phyloP scores from a whole-genome alignment of 2,888 invertebrate genomes.

The Plebejus argus region DNA sequence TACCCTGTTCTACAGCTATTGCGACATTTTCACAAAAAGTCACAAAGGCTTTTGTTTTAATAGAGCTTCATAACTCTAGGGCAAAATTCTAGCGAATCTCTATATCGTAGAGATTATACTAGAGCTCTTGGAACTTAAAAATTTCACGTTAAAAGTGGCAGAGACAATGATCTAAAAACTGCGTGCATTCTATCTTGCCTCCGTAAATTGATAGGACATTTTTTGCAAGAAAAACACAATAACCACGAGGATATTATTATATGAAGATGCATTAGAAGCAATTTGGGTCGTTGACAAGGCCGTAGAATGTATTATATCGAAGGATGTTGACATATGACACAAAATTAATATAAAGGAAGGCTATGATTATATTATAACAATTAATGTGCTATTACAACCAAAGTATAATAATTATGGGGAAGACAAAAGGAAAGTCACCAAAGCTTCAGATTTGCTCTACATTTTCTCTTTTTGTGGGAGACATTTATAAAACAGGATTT shows the following conservation, averaged over 20 bases:
- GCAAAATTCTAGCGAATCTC: neutral
- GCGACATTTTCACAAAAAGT: neutral
- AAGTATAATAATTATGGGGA: neutral
- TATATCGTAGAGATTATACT: neutral
- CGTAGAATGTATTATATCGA: neutral
- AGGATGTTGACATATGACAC: slow-evolving; percentile 9
- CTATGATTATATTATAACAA: slow-evolving; percentile 5
- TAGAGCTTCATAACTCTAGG: neutral
- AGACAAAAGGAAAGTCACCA: neutral
- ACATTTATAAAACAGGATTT: neutral
- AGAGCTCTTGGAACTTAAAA: neutral
- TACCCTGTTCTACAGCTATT: neutral
- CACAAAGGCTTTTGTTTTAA: neutral
- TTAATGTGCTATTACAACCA: neutral
- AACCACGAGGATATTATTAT: neutral
- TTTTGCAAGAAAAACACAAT: neutral
- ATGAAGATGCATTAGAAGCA: slow-evolving; percentile 8
- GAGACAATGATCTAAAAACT: neutral
- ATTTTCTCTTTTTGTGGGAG: neutral
- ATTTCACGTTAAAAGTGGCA: neutral
- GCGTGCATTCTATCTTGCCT: neutral
- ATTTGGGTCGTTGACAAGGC: slow-evolving; percentile 15
- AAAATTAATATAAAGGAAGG: neutral
- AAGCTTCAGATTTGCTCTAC: neutral
- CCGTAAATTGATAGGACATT: neutral